Conservation (phyloP, 2,888 invertebrate genomes). For the Pachycephus smyrnensis region DNA sequence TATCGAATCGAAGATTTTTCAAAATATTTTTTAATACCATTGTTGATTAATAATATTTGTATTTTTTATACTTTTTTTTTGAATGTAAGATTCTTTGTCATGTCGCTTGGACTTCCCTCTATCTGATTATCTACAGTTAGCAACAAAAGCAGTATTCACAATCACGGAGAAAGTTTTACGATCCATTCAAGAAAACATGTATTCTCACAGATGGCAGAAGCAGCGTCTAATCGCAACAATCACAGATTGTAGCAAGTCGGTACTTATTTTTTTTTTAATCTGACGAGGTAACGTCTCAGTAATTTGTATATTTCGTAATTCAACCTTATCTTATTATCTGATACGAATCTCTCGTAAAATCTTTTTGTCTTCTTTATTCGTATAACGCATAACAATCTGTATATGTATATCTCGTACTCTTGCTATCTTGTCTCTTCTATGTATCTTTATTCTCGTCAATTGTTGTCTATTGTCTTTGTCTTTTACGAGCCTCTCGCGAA, state of each 20-base stretch:
- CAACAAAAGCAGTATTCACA: too few relatives aligned
- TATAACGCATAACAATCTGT: neutral
- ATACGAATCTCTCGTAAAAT: neutral
- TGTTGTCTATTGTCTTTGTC: neutral
- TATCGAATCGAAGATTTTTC: too few relatives aligned
- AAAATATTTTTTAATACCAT: too few relatives aligned
- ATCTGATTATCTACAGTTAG: too few relatives aligned
- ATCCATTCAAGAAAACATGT: neutral
- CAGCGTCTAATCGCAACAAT: conserved; percentile 15
- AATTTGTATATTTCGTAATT: neutral
- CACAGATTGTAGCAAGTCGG: neutral
- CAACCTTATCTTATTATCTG: neutral
- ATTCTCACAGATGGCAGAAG: conserved; percentile 16
- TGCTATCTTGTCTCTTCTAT: neutral
- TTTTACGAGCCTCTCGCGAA: conserved; percentile 1
- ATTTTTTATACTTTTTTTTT: too few relatives aligned
- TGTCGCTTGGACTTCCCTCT: too few relatives aligned
- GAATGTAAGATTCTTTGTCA: too few relatives aligned
- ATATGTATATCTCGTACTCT: neutral
- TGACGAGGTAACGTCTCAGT: neutral
- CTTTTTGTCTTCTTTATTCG: neutral
- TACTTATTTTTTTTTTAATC: neutral
- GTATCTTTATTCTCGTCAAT: neutral
- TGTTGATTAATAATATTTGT: too few relatives aligned
- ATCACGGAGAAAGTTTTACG: too few relatives aligned